A percentile compares a stretch with the other conserved stretches of the same genome.
phyloP scores from a whole-genome alignment of 2,888 invertebrate genomes.

The Myopa testacea region DNA sequence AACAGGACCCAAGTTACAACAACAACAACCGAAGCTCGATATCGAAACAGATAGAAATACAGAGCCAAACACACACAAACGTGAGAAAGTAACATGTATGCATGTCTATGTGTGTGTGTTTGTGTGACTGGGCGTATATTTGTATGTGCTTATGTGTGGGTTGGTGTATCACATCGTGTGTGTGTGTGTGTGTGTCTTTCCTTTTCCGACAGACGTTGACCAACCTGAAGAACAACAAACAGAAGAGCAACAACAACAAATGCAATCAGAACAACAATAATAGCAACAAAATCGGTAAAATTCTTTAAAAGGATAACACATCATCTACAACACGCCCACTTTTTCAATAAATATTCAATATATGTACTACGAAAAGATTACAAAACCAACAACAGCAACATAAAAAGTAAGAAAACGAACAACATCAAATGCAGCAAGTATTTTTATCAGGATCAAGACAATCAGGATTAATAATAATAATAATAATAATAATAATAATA shows the following conservation, averaged over 20 bases:
- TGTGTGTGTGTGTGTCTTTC: too few species aligned
- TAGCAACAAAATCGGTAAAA: background rate
- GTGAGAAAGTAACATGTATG: background rate
- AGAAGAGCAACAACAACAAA: slow-evolving; percentile 5
- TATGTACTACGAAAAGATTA: background rate
- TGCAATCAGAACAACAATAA: background rate
- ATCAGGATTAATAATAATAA: too few species aligned
- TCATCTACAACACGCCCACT: background rate
- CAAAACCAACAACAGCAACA: background rate
- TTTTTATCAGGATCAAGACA: too few species aligned
- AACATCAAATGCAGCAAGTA: too few species aligned
- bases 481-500: too few species aligned
- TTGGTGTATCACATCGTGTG: too few species aligned
- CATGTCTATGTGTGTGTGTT: too few species aligned
- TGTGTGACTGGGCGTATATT: too few species aligned
- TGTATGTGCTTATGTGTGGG: too few species aligned
- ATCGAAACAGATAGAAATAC: too few species aligned
- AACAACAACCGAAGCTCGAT: background rate
- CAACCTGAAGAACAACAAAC: background rate
- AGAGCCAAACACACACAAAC: background rate
- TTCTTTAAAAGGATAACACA: background rate
- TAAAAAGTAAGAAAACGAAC: background rate
- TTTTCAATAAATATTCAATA: background rate
- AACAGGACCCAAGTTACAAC: background rate
- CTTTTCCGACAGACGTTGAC: background rate